Evolutionary conservation across 2,113 vertebrate genomes (phyloP).

Genomic region (Psilopsiagon aymara): DNA sequence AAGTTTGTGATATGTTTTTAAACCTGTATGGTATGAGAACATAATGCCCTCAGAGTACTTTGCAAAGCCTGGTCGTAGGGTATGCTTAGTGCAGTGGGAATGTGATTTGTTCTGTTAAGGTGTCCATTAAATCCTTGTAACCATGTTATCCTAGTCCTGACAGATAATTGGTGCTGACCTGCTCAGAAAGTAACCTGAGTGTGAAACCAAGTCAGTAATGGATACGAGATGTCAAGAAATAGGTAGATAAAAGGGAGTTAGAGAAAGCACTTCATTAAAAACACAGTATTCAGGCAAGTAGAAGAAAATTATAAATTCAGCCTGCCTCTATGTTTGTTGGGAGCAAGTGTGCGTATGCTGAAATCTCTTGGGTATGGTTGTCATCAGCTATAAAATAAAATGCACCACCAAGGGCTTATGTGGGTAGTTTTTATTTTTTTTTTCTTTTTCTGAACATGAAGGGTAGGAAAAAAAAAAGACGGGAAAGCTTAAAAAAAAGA

Average conservation of each 20-base stretch:
- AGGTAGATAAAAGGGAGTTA: constrained; percentile 11
- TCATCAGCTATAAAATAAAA: constrained; percentile 39
- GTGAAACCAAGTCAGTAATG: background rate
- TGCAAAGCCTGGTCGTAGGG: background rate
- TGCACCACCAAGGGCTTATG: background rate
- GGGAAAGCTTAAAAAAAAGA: background rate
- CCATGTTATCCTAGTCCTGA: background rate
- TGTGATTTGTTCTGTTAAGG: background rate
- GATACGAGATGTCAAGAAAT: background rate
- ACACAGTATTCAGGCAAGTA: constrained; percentile 29
- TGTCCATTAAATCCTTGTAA: background rate
- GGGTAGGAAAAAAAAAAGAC: background rate
- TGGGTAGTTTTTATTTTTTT: background rate
- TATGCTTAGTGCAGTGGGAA: background rate
- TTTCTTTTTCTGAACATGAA: background rate
- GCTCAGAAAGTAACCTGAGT: background rate
- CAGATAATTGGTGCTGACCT: background rate
- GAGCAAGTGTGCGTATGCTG: background rate
- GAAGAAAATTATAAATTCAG: constrained; percentile 56
- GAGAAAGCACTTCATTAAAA: constrained; percentile 43
- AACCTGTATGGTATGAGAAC: background rate
- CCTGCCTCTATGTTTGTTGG: constrained; percentile 17
- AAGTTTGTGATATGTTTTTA: background rate
- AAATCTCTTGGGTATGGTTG: constrained; percentile 33
- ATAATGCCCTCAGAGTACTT: background rate